These are phyloP conservation scores for Tichodroma muraria DNA, from an alignment of 2,113 vertebrate genomes.

Conservation along the genomic window DNA sequence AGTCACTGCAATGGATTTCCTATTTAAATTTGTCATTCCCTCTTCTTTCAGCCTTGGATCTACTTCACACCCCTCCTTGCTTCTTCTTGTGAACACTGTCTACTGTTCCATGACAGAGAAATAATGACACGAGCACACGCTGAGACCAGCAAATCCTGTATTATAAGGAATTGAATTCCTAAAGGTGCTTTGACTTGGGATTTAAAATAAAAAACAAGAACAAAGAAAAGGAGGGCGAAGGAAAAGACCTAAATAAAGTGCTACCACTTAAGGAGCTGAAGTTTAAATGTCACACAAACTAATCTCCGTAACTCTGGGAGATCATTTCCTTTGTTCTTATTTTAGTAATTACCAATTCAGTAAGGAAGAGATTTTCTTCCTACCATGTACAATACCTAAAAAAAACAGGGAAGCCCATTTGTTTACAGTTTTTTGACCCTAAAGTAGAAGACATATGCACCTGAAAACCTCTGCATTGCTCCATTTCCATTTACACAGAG, in stretches of 20 bases:
- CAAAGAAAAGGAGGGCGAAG: background rate
- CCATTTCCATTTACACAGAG: background rate
- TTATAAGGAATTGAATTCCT: background rate
- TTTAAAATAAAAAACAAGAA: background rate
- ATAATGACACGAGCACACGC: background rate
- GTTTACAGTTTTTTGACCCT: background rate
- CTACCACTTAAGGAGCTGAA: background rate
- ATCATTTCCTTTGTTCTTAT: background rate
- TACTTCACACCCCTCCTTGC: background rate
- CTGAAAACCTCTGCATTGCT: background rate
- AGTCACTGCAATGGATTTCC: background rate
- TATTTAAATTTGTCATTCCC: background rate
- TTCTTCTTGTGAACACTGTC: background rate
- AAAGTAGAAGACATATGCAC: background rate
- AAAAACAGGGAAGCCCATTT: background rate
- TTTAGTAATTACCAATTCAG: background rate
- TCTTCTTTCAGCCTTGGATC: background rate
- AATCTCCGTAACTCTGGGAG: background rate
- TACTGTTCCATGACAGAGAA: background rate
- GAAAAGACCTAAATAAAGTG: background rate
- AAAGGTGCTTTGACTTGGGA: background rate
- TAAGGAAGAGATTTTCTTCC: background rate
- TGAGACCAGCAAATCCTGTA: background rate
- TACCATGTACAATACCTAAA: background rate
- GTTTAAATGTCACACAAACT: background rate